Percentiles rank a stretch among this genome's conserved stretches.
These are phyloP conservation scores for Otolemur crassicaudatus DNA, from an alignment of 2,797 vertebrate genomes.

Conservation along the genomic window DNA sequence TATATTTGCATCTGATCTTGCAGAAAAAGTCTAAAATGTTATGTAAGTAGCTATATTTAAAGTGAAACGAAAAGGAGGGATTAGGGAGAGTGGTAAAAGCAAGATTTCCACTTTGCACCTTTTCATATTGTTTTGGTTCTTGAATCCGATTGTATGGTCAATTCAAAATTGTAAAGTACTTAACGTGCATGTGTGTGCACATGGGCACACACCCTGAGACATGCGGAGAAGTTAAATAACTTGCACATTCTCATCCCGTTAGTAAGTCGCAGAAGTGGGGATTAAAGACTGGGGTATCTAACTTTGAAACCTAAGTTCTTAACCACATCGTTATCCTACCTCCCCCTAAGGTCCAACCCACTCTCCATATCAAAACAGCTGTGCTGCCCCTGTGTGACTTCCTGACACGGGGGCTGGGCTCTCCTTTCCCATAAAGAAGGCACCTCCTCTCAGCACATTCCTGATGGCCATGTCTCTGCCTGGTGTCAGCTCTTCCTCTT, in stretches of 20 bases:
- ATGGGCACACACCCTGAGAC: background rate
- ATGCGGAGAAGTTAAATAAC: background rate
- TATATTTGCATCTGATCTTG: background rate
- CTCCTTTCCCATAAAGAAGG: background rate
- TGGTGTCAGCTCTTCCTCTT: background rate
- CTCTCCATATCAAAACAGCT: background rate
- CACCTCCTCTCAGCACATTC: background rate
- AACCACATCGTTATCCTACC: background rate
- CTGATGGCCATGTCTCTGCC: background rate
- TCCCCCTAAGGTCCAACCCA: background rate
- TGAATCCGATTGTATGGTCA: background rate
- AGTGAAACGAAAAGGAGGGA: constrained; percentile 6
- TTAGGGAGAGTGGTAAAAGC: background rate
- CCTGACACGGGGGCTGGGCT: background rate
- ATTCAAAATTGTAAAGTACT: background rate
- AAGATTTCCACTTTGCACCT: background rate
- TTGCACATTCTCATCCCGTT: background rate
- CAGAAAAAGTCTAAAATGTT: background rate
- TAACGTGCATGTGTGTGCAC: background rate
- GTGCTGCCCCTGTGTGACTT: too few species aligned
- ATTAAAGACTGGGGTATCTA: background rate
- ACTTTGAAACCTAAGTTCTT: background rate
- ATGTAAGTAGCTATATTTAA: background rate
- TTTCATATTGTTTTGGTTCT: background rate
- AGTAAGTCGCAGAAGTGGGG: background rate